These are phyloP conservation scores for Lethocerus indicus DNA, from an alignment of 1,140 invertebrate genomes.

Conservation along the genomic window DNA sequence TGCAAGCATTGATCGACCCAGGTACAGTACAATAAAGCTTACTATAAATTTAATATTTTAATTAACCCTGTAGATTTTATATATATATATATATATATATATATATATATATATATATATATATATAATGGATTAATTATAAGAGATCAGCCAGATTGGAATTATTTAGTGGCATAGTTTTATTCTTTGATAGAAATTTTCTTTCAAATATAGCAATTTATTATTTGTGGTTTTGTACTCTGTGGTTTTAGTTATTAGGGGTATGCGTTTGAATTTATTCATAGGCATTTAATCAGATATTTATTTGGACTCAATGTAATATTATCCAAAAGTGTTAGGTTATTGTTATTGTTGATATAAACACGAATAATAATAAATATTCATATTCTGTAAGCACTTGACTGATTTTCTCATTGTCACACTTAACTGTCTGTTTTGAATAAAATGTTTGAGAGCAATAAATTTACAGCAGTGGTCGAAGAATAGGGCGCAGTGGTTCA, in stretches of 20 bases:
- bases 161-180: neutral
- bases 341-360: neutral
- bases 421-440: constrained; percentile 10
- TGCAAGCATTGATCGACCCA: constrained; percentile 19
- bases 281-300: neutral
- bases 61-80: neutral
- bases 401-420: neutral
- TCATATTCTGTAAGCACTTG: neutral
- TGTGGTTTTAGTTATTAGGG: too few relatives aligned
- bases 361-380: constrained; percentile 5
- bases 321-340: neutral
- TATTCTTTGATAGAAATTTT: too few relatives aligned
- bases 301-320: neutral
- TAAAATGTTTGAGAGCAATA: neutral
- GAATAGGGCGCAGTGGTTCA: constrained; percentile 31
- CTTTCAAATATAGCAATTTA: too few relatives aligned
- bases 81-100: neutral
- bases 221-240: too few relatives aligned
- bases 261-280: neutral
- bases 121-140: neutral
- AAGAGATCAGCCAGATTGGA: neutral
- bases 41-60: neutral
- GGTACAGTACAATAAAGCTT: constrained; percentile 18
- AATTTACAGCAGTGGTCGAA: constrained; percentile 3
- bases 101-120: neutral